A percentile compares a stretch with the other conserved stretches of the same genome.
Conservation (phyloP, 1,140 invertebrate genomes). For the Pteromalus puparum region DNA sequence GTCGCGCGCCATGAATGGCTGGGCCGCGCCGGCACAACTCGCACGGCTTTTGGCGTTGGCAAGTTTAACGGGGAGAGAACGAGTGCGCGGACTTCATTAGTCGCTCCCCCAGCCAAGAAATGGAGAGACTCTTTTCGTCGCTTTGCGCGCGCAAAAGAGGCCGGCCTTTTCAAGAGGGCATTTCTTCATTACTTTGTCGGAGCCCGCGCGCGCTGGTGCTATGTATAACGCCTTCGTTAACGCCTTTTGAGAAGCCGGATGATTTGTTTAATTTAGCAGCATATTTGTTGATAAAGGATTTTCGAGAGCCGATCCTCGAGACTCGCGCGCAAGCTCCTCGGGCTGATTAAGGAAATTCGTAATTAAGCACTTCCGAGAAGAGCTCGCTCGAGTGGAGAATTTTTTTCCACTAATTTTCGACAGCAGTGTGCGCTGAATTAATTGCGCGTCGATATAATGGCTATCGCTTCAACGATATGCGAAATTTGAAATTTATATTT, state of each 20-base stretch:
- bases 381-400: too few relatives aligned
- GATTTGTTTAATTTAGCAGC: conserved; percentile 40
- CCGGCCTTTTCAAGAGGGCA: conserved; percentile 3
- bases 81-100: conserved; percentile 38
- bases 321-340: neutral
- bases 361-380: neutral
- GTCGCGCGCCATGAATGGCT: neutral
- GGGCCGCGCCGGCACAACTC: neutral
- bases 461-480: too few relatives aligned
- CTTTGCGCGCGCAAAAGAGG: neutral
- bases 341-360: neutral
- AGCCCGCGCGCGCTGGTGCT: neutral
- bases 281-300: conserved; percentile 30
- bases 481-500: neutral
- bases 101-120: neutral
- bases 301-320: neutral
- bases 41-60: neutral
- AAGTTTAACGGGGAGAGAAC: conserved; percentile 6
- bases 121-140: conserved; percentile 13
- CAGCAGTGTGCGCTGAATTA: too few relatives aligned
- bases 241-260: conserved; percentile 23
- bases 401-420: too few relatives aligned
- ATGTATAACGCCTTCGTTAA: conserved; percentile 21
- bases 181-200: conserved; percentile 31
- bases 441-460: too few relatives aligned